Evolutionary conservation across 2,797 vertebrate genomes (phyloP), one percentile per base, ranked within the genome.

Genomic region (Sebastes melanostomus): DNA sequence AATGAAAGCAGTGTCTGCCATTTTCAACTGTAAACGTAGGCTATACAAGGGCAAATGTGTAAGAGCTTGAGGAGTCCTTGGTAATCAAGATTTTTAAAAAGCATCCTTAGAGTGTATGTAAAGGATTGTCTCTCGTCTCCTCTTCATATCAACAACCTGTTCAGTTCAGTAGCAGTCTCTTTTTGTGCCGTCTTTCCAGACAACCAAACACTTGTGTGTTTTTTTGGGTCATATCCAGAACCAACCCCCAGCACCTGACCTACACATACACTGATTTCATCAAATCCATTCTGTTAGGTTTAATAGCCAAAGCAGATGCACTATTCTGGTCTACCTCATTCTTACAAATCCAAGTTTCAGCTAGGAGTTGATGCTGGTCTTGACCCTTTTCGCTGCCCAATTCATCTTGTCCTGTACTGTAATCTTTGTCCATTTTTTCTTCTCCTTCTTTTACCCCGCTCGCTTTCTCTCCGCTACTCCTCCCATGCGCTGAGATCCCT

Each of bases 401-500:
- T n/a, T 66, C n/a, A 38, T 79, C 38, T 54, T 29, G 11, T 79
- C 56, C 75, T 68, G 11, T 72, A 25, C 52, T 27, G 12, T 61
- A 22, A 68, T 68, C 61, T 55, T 69, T 72, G 18, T 75, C 54
- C 24, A 5, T 65, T 78, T 66, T 24, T 58, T 27, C 3, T 30
- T 36, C 10, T 75, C 27, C 3, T 42, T 52, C 14, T 14, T 34
- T 5, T 75, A 56, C 38, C 42, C 67, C 1, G 11, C n/a, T 38
- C 2, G 16, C 60, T 59, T 46, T 54, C 29, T 9, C 22, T 38
- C 20, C 13, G 3, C 82, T 80, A 93, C 70, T 93, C 76, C 73
- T 88, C 77, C 75, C 74, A 11, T 8, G 34, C 52, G 6, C 82
- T 82, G 25, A 95, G 86, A 62, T 96, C 96, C 72, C 98, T 94